phyloP scores from a whole-genome alignment of 2,797 vertebrate species.

The Brotula barbata region DNA sequence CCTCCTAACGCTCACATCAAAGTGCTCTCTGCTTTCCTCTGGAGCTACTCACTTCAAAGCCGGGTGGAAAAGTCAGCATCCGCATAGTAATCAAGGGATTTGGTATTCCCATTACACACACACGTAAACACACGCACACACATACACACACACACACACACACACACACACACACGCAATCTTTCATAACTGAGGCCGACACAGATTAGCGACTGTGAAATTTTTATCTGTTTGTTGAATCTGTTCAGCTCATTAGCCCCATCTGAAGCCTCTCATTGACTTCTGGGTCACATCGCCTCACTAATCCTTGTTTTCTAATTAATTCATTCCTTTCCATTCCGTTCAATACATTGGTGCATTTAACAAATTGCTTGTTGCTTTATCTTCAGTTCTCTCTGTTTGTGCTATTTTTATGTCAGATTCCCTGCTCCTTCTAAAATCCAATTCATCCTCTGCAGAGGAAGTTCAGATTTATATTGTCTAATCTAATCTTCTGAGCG shows the following conservation, averaged over 20 bases:
- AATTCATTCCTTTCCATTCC: neutral
- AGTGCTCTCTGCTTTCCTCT: slow-evolving; percentile 46
- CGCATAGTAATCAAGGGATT: slow-evolving; percentile 57
- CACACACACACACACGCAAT: neutral
- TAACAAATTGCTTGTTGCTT: neutral
- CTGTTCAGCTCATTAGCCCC: neutral
- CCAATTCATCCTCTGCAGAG: no score
- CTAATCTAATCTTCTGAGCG: neutral
- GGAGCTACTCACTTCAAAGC: slow-evolving; percentile 56
- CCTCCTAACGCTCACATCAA: slow-evolving; percentile 49
- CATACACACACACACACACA: neutral
- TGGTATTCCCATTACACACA: slow-evolving; percentile 22
- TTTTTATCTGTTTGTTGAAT: neutral
- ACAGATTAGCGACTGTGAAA: neutral
- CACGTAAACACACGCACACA: neutral
- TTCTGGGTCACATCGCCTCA: neutral
- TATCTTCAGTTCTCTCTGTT: neutral
- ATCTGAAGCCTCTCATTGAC: neutral
- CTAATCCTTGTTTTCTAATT: neutral
- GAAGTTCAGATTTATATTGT: neutral
- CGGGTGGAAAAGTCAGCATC: slow-evolving; percentile 56
- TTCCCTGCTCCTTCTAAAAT: neutral
- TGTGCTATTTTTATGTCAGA: neutral
- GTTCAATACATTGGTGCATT: no score
- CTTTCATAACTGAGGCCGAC: neutral